These are phyloP conservation scores for Busseola fusca DNA, from an alignment of 2,888 invertebrate genomes.

Conservation along the genomic window DNA sequence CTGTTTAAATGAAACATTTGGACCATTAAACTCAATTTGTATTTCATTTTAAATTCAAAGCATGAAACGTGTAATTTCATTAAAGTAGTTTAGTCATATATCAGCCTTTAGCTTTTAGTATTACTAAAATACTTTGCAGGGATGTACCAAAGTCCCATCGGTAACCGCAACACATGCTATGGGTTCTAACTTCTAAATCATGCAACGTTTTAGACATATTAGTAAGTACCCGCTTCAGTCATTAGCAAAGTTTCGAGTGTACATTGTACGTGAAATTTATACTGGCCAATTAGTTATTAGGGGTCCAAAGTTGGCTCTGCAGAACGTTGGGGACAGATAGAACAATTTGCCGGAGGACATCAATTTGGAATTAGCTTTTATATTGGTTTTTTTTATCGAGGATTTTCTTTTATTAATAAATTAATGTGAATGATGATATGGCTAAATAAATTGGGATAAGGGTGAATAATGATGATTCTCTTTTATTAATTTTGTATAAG, in stretches of 20 bases:
- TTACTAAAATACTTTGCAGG: slow-evolving; percentile 18
- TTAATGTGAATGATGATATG: no score
- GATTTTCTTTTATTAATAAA: not conserved
- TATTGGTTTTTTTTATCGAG: not conserved
- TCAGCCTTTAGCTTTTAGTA: slow-evolving; percentile 22
- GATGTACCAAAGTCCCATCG: slow-evolving; percentile 29
- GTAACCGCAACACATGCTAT: slow-evolving; percentile 49
- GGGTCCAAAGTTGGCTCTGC: slow-evolving; percentile 18
- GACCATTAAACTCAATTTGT: not conserved
- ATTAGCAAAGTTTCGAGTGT: slow-evolving; percentile 53
- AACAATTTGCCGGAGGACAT: not conserved
- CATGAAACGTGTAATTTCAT: slow-evolving; percentile 11
- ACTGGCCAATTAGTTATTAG: slow-evolving; percentile 52
- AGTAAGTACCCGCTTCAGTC: slow-evolving; percentile 40
- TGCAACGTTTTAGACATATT: slow-evolving; percentile 34
- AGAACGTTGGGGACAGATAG: slow-evolving; percentile 17
- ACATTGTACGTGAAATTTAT: slow-evolving; percentile 40
- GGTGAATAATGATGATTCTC: not conserved
- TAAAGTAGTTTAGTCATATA: slow-evolving; percentile 18
- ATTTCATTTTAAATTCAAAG: not conserved
- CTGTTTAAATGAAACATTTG: not conserved
- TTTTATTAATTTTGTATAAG: not conserved
- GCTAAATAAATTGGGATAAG: no score
- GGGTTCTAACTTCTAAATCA: slow-evolving; percentile 31
- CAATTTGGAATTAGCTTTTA: not conserved